Evolutionary conservation across 2,797 vertebrate species (phyloP).

Genomic region (Nannoperca obscura): DNA sequence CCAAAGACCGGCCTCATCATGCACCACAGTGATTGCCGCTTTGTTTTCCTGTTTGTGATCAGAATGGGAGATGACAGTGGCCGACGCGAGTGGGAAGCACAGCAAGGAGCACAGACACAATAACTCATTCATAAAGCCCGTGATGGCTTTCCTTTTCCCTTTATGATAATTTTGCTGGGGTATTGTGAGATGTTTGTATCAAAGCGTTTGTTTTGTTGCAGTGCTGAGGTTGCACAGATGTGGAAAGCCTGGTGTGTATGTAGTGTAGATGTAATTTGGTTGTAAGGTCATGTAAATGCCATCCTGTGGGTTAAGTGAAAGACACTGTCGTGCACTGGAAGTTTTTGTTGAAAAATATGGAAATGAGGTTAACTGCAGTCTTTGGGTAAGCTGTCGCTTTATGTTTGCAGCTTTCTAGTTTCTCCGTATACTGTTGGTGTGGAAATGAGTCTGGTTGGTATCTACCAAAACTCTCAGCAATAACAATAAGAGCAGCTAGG

Average conservation of each 20-base stretch:
- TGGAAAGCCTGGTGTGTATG: slow-evolving; percentile 4
- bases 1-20: slow-evolving; percentile 78
- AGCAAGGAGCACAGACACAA: slow-evolving; percentile 56
- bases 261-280: slow-evolving; percentile 32
- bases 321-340: neutral
- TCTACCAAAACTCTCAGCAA: slow-evolving; percentile 33
- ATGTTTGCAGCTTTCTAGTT: slow-evolving; percentile 7
- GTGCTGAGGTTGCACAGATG: slow-evolving; percentile 48
- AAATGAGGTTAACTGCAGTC: slow-evolving; percentile 24
- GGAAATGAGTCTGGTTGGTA: slow-evolving; percentile 1
- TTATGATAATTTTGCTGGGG: slow-evolving; percentile 60
- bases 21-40: slow-evolving; percentile 76
- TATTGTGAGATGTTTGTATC: slow-evolving; percentile 51
- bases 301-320: slow-evolving; percentile 32
- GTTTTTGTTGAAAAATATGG: slow-evolving; percentile 27
- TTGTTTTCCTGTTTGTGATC: slow-evolving; percentile 81
- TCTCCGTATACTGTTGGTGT: neutral
- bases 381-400: neutral
- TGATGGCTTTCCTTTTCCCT: slow-evolving; percentile 52
- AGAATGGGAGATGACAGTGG: slow-evolving; percentile 78
- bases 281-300: slow-evolving; percentile 23
- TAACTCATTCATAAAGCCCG: slow-evolving; percentile 72
- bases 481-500: slow-evolving; percentile 52
- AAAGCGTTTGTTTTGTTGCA: slow-evolving; percentile 45
- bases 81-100: slow-evolving; percentile 59